These are phyloP conservation scores for Enchytraeus crypticus DNA, from an alignment of 2,888 invertebrate species.

Conservation along the genomic window DNA sequence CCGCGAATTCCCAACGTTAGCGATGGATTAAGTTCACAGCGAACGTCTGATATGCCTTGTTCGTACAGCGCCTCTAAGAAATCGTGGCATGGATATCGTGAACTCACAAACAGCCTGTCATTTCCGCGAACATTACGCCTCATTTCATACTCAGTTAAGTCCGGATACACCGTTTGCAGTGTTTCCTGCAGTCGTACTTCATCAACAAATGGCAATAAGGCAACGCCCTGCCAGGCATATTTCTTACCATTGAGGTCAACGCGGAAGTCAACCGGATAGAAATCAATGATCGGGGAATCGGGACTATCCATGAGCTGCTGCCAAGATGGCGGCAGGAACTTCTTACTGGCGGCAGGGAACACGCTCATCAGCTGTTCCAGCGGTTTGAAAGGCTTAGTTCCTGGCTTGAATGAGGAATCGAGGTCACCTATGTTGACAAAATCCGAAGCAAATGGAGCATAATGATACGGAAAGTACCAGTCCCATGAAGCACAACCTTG, in stretches of 20 bases:
- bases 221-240: conserved; percentile 95
- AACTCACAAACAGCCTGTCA: conserved; percentile 77
- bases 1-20: conserved; percentile 76
- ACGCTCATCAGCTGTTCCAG: conserved; percentile 98
- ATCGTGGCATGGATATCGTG: conserved; percentile 62
- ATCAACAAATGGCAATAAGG: conserved; percentile 92
- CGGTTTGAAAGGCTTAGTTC: conserved; percentile 86
- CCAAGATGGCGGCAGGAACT: conserved; percentile 89
- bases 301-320: conserved; percentile 67
- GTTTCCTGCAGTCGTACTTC: conserved; percentile 76
- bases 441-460: conserved; percentile 98
- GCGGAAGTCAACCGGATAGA: conserved; percentile 92
- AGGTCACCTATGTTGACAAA: conserved; percentile 82
- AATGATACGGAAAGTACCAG: conserved; percentile 99
- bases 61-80: conserved; percentile 64
- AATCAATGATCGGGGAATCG: conserved; percentile 88
- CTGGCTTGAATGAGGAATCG: conserved; percentile 71
- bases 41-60: conserved; percentile 38
- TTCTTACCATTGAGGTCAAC: conserved; percentile 98
- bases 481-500: conserved; percentile 99
- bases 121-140: conserved; percentile 70
- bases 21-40: conserved; percentile 57
- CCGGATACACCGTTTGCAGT: conserved; percentile 67
- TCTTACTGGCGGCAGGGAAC: conserved; percentile 91
- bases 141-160: conserved; percentile 75